Percentiles rank a stretch among this genome's conserved stretches.
These are phyloP conservation scores for Tangara arthus DNA, from an alignment of 2,797 vertebrate genomes.

Conservation along the genomic window DNA sequence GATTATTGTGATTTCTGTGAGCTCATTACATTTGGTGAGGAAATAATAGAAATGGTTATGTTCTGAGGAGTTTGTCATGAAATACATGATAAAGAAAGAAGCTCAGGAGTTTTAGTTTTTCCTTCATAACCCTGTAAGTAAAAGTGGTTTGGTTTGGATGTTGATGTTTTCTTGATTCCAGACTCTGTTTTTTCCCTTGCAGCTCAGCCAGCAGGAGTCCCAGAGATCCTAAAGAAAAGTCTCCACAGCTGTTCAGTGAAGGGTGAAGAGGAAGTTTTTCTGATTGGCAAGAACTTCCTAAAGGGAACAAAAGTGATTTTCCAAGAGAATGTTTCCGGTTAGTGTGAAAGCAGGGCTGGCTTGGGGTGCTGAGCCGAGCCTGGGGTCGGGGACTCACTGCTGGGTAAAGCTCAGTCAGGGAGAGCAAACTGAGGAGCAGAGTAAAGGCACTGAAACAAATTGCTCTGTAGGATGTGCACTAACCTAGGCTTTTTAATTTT, in stretches of 20 bases:
- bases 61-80: neutral
- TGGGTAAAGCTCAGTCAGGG: neutral
- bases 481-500: neutral
- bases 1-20: neutral
- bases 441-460: neutral
- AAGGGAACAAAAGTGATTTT: conserved; percentile 99
- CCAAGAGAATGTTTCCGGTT: conserved; percentile 93
- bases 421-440: neutral
- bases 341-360: conserved; percentile 17
- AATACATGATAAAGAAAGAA: neutral
- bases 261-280: conserved; percentile 94
- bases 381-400: neutral
- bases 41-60: neutral
- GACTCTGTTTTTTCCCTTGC: conserved; percentile 5
- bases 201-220: conserved; percentile 98
- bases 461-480: neutral
- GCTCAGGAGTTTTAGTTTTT: neutral
- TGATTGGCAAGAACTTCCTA: conserved; percentile 99
- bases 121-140: neutral
- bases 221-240: conserved; percentile 98
- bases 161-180: conserved; percentile 20
- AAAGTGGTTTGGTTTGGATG: neutral
- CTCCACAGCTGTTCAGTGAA: conserved; percentile 91
- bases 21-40: neutral
- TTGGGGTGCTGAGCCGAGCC: neutral